These are phyloP conservation scores for Hyles lineata DNA, from an alignment of 2,888 invertebrate species.

Conservation along the genomic window DNA sequence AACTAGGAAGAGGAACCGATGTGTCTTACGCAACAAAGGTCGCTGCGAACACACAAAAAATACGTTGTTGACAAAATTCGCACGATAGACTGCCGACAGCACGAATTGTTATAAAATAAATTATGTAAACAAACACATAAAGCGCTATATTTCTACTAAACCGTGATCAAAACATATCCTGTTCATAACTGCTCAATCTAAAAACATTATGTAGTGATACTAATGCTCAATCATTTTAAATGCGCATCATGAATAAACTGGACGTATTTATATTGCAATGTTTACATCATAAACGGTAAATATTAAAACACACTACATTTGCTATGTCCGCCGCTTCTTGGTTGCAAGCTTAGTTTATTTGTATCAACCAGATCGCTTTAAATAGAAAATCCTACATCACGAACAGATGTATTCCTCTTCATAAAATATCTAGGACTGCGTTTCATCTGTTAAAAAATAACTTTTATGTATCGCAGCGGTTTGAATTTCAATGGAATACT, in stretches of 20 bases:
- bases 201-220: constrained; percentile 3
- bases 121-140: constrained; percentile 5
- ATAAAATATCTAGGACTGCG: constrained; percentile 25
- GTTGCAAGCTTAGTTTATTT: constrained; percentile 17
- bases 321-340: constrained; percentile 14
- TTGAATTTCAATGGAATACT: background rate
- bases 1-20: constrained; percentile 77
- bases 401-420: constrained; percentile 18
- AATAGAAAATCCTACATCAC: constrained; percentile 24
- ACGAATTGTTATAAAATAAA: constrained; percentile 7
- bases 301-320: constrained; percentile 15
- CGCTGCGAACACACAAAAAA: constrained; percentile 61
- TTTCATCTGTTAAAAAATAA: constrained; percentile 26
- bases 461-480: constrained; percentile 16
- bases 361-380: constrained; percentile 21
- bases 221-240: constrained; percentile 19
- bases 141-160: background rate
- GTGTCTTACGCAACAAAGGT: constrained; percentile 73
- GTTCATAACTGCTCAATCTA: constrained; percentile 4
- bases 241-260: constrained; percentile 13
- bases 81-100: constrained; percentile 43
- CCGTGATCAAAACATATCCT: background rate
- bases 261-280: constrained; percentile 6
- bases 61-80: constrained; percentile 58
- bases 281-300: constrained; percentile 24